Evolutionary conservation across 2,888 invertebrate genomes (phyloP).

Genomic region (Heteromyza rotundicornis): DNA sequence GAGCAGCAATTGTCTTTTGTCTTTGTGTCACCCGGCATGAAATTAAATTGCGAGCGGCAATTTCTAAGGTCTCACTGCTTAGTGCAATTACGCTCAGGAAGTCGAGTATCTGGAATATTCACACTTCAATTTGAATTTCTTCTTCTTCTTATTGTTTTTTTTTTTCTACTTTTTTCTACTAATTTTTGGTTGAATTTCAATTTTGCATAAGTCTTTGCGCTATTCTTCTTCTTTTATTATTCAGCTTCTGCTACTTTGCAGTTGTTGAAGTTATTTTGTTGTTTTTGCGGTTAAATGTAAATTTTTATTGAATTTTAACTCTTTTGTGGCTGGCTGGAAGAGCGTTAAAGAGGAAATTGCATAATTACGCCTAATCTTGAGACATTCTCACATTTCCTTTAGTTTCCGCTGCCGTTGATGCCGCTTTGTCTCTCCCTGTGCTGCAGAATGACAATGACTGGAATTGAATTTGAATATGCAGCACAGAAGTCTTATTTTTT

Average conservation of each 20-base stretch:
- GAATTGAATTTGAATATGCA: conserved; percentile 13
- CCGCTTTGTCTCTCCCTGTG: conserved; percentile 1
- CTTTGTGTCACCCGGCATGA: conserved; percentile 52
- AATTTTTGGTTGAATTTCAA: conserved; percentile 51
- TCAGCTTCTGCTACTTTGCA: too few species aligned
- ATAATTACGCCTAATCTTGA: conserved; percentile 57
- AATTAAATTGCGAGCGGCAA: conserved; percentile 49
- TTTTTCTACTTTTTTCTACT: conserved; percentile 5
- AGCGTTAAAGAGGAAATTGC: conserved; percentile 48
- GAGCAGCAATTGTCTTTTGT: conserved; percentile 39
- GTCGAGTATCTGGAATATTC: conserved; percentile 25
- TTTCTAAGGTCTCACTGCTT: background rate
- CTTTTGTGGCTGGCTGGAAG: conserved; percentile 43
- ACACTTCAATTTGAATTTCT: conserved; percentile 38
- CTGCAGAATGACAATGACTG: too few species aligned
- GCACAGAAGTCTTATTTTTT: background rate
- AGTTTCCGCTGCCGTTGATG: conserved; percentile 13
- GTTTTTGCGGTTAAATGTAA: conserved; percentile 57
- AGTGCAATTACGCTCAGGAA: background rate
- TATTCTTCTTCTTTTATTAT: conserved; percentile 9
- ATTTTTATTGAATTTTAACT: conserved; percentile 57
- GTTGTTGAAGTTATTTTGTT: conserved; percentile 7
- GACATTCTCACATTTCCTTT: conserved; percentile 32
- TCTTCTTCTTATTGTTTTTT: conserved; percentile 30
- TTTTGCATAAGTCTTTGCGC: conserved; percentile 44